Base-by-base conservation (phyloP, 2,113 vertebrate genomes). In the Callionymus lyra region DNA sequence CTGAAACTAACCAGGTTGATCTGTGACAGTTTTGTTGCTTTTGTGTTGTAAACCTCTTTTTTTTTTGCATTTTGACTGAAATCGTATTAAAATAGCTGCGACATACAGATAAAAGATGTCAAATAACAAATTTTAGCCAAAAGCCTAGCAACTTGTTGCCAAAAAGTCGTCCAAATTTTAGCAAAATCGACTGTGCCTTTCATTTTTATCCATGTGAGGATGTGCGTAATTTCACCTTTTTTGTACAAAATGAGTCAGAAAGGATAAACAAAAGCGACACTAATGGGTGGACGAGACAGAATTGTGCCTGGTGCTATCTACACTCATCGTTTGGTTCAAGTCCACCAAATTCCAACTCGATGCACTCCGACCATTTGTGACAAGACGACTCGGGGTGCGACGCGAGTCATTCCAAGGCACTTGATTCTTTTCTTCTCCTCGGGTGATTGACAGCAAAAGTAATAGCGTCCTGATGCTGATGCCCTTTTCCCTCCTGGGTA, bases 351-450 rank as follows among this genome's bases (percentile, higher is more conserved):
- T 52, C 21, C 46, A 43, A 35, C 38, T 44, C 37, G 38, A 52
- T 55, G 65, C 50, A 53, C 50, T 50, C 68, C n/a, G 31, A 34
- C 51, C 17, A 3, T 63, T 63, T 51, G 38, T 55, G 64, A 44
- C 47, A 47, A 65, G 56, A 27, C 34, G 56, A 49, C 45, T 63
- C 13, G 11, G 50, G 68, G 59, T 65, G 47, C 34, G 39, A 50
- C 36, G 33, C 35, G 52, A 68, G 63, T 74, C 77, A 59, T 73
- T 76, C 78, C 72, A 80, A 83, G 81, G 81, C 81, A 83, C 81
- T 83, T 83, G 65, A 77, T 73, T 78, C 78, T 78, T 65, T 67
- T 76, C 70, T 55, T 67, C 64, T 53, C 71, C 48, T 60, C 38
- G 34, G 50, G 56, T 54, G 44, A 70, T 54, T 37, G 53, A 72